Evolutionary conservation across 2,113 vertebrate genomes (phyloP).

Genomic region (Lasiurus borealis): DNA sequence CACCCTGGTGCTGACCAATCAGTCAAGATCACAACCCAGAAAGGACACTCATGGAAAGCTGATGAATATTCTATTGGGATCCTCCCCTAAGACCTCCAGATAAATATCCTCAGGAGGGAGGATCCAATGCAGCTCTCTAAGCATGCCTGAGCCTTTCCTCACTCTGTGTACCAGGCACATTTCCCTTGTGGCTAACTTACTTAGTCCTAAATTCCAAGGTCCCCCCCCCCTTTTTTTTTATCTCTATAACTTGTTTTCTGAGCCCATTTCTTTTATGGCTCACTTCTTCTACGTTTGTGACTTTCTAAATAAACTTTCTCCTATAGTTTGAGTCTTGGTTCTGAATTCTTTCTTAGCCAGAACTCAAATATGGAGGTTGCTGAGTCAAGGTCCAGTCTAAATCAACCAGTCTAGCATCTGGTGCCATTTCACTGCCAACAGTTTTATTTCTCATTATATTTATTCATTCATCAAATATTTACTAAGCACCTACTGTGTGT

Average conservation of each 20-base stretch:
- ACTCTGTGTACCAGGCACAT: neutral
- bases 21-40: neutral
- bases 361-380: neutral
- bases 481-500: neutral
- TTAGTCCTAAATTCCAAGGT: neutral
- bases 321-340: neutral
- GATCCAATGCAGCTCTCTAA: neutral
- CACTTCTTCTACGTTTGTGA: neutral
- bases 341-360: neutral
- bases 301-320: neutral
- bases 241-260: neutral
- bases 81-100: neutral
- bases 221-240: too few species aligned
- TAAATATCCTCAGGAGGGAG: neutral
- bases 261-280: neutral
- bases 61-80: neutral
- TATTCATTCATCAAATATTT: slow-evolving; percentile 9
- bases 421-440: neutral
- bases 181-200: neutral
- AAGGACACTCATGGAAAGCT: neutral
- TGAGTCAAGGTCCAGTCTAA: neutral
- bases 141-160: neutral
- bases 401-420: too few species aligned
- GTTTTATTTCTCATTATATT: slow-evolving; percentile 15
- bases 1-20: neutral